Conservation (phyloP, 2,888 invertebrate genomes). For the Miltochrista miniata region DNA sequence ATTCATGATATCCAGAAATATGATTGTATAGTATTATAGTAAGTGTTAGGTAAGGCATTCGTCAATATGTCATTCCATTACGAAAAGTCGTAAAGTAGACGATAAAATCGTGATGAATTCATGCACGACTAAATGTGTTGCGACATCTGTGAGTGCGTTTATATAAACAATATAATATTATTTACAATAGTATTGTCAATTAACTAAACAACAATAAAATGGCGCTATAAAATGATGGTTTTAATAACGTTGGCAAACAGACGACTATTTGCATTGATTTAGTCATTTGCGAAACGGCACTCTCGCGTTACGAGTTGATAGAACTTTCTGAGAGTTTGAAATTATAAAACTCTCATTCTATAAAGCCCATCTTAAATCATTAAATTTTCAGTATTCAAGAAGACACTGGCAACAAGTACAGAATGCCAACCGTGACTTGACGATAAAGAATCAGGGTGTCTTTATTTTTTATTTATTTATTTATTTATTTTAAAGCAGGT, state of each 20-base stretch:
- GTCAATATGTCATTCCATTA: slow-evolving; percentile 23
- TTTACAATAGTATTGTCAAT: slow-evolving; percentile 40
- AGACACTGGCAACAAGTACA: too few relatives aligned
- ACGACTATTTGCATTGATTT: neutral
- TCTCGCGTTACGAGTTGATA: too few relatives aligned
- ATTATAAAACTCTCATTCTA: too few relatives aligned
- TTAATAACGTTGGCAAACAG: slow-evolving; percentile 11
- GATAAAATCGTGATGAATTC: slow-evolving; percentile 48
- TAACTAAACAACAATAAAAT: slow-evolving; percentile 47
- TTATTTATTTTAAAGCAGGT: too few relatives aligned
- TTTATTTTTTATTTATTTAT: too few relatives aligned
- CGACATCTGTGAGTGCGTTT: slow-evolving; percentile 40
- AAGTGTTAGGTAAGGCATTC: neutral
- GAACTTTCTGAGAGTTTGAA: too few relatives aligned
- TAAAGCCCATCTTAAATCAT: too few relatives aligned
- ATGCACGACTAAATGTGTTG: slow-evolving; percentile 35
- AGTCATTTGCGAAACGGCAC: neutral
- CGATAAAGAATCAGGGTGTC: too few relatives aligned
- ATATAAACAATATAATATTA: slow-evolving; percentile 3
- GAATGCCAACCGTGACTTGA: too few relatives aligned
- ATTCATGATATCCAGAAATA: too few relatives aligned
- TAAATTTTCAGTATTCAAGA: too few relatives aligned
- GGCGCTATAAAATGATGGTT: slow-evolving; percentile 32
- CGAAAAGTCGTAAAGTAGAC: slow-evolving; percentile 48
- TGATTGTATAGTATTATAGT: too few relatives aligned